Conservation (phyloP, 2,113 vertebrate genomes). For the Vidua macroura region DNA sequence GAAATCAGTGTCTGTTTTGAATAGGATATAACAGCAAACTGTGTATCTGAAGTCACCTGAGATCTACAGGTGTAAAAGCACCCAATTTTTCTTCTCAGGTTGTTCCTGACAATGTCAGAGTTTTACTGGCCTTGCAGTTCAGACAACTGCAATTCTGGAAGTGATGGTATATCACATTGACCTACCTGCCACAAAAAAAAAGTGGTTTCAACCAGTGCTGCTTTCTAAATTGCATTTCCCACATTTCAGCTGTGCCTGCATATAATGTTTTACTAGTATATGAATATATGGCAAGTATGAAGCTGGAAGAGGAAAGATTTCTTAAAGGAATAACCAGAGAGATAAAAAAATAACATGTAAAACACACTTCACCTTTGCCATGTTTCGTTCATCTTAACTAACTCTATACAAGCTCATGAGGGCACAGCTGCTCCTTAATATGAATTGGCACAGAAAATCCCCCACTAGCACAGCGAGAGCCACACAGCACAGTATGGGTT, state of each 20-base stretch:
- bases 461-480: background rate
- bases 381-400: background rate
- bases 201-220: background rate
- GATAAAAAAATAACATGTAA: background rate
- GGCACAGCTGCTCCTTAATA: background rate
- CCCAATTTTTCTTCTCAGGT: background rate
- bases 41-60: background rate
- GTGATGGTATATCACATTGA: background rate
- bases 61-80: background rate
- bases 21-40: background rate
- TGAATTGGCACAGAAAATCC: background rate
- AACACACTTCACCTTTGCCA: background rate
- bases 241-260: background rate
- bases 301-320: background rate
- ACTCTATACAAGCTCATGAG: background rate
- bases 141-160: background rate
- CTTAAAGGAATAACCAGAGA: background rate
- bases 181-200: background rate
- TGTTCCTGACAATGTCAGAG: background rate
- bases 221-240: background rate
- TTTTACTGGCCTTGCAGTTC: background rate
- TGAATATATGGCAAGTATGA: background rate
- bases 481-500: background rate
- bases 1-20: background rate
- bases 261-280: background rate